phyloP scores from a whole-genome alignment of 1,140 invertebrate genomes.

The Hydropsyche tenuis region DNA sequence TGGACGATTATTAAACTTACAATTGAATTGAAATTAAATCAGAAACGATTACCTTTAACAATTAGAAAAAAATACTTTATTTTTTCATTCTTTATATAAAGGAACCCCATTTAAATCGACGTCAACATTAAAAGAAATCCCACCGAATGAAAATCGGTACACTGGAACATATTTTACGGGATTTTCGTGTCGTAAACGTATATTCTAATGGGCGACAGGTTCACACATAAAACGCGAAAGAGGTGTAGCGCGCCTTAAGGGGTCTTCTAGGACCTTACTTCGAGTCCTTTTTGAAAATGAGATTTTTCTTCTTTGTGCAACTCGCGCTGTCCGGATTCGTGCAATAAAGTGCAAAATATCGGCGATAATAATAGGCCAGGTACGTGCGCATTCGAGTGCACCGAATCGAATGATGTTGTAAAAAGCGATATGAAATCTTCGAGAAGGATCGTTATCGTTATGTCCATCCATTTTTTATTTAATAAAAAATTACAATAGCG shows the following conservation, averaged over 20 bases:
- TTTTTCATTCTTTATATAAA: no score
- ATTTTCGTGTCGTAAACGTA: slow-evolving; percentile 15
- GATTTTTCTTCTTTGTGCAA: slow-evolving; percentile 10
- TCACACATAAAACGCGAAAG: slow-evolving; percentile 11
- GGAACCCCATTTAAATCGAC: no score
- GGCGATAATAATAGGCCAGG: not conserved
- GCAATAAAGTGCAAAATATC: slow-evolving; percentile 28
- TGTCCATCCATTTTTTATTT: not conserved
- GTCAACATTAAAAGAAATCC: no score
- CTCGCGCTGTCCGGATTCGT: not conserved
- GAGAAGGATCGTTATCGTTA: not conserved
- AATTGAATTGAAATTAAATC: no score
- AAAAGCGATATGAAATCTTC: not conserved
- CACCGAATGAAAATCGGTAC: not conserved
- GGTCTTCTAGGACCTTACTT: not conserved
- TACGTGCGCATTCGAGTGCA: not conserved
- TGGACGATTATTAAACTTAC: no score
- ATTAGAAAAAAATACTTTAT: no score
- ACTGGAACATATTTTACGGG: slow-evolving; percentile 1
- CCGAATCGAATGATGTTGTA: not conserved
- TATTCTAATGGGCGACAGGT: slow-evolving; percentile 16
- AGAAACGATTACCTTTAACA: no score
- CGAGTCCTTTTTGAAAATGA: slow-evolving; percentile 25
- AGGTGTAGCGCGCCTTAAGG: not conserved
- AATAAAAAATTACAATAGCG: no score